Evolutionary conservation across 2,888 invertebrate species (phyloP), one percentile per base, ranked within the genome.

Genomic region (Ametastegia equiseti): DNA sequence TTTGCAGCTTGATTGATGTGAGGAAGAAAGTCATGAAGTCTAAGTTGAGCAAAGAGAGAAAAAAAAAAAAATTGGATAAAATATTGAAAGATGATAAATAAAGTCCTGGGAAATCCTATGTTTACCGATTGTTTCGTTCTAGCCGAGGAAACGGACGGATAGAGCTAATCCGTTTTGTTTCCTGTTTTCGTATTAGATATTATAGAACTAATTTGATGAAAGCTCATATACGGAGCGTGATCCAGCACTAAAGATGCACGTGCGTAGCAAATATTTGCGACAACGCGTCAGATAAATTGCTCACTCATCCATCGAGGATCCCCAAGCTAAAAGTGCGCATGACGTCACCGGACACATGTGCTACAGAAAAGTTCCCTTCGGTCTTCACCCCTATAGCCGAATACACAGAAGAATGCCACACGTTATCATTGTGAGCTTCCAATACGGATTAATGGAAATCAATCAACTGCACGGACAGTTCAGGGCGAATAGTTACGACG

Each of bases 401-500:
- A 54, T 33, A 33, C 19, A 50, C 23, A 75, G 78, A 42, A 27
- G 63, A 57, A 60, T 60, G 60, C 78, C 78, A 45, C 63, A 42
- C 78, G 78, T 63, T 78, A 78, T 78, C 63, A 86, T 88, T 88
- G 88, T 87, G 82, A 84, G 83, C 84, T 81, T 71, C 81, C 84
- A 75, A 80, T 83, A 54, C 80, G 81, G 84, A 84, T 85, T 86
- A 86, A 86, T 85, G 85, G 84, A 82, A 83, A 86, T 86, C 88
- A 86, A 88, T 87, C 87, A 84, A 81, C 82, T 80, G 82, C 83
- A 82, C 84, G 81, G 85, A 84, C 88, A 88, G 88, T 88, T 88
- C 78, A 78, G 78, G 57, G 57, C 50, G 60, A 77, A 36, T 19
- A 54, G 75, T 19, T n/a, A 19, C 71, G 71, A 27, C 36, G 50